These are phyloP conservation scores for Stomatorhinus ivindoensis DNA, from an alignment of 2,113 vertebrate genomes.

Conservation along the genomic window DNA sequence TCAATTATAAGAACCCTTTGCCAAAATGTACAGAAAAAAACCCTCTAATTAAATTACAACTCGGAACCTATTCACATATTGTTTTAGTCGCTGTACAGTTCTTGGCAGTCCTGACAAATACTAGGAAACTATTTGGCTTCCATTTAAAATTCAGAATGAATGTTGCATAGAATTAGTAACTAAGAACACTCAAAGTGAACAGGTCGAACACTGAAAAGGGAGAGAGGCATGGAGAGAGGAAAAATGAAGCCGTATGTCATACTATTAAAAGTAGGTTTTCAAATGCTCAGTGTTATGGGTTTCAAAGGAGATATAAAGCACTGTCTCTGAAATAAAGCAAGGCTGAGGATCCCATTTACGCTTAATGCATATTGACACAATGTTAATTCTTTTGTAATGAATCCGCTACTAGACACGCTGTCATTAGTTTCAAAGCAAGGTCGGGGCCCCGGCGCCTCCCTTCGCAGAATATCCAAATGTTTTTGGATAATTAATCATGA, in stretches of 20 bases:
- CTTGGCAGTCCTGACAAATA: conserved; percentile 53
- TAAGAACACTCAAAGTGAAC: conserved; percentile 34
- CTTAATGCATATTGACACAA: conserved; percentile 22
- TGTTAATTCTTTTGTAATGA: conserved; percentile 27
- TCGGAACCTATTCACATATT: conserved; percentile 30
- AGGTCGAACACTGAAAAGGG: conserved; percentile 13
- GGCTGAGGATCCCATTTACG: conserved; percentile 27
- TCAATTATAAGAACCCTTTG: conserved; percentile 51
- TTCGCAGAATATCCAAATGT: not conserved
- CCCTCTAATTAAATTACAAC: conserved; percentile 39
- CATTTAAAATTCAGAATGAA: conserved; percentile 50
- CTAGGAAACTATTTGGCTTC: conserved; percentile 53
- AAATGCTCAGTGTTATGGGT: conserved; percentile 23
- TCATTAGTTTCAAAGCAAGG: conserved; percentile 25
- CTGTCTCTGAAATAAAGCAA: conserved; percentile 24
- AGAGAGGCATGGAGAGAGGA: not conserved
- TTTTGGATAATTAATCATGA: conserved; percentile 3
- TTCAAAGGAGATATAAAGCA: conserved; percentile 26
- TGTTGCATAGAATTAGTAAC: conserved; percentile 68
- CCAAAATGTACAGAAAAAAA: conserved; percentile 37
- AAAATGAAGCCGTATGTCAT: not conserved
- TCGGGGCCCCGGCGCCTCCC: not conserved
- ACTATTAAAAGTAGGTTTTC: conserved; percentile 14
- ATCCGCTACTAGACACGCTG: conserved; percentile 26
- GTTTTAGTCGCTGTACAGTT: conserved; percentile 51